These are phyloP conservation scores for Pheosia gnoma DNA, from an alignment of 2,888 invertebrate genomes.

Conservation along the genomic window DNA sequence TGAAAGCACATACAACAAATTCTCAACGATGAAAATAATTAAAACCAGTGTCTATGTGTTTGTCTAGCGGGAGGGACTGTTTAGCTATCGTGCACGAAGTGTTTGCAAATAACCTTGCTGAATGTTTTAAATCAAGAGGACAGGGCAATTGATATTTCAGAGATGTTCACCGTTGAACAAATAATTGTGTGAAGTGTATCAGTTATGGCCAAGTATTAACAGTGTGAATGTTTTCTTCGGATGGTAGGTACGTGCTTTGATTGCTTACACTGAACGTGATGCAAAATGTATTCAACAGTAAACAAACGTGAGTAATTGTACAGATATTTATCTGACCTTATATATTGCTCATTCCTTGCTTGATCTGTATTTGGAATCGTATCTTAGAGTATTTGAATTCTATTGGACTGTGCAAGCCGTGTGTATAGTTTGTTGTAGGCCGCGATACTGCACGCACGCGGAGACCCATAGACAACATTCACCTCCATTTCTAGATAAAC, in stretches of 20 bases:
- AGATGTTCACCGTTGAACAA: constrained; percentile 13
- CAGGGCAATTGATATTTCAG: constrained; percentile 12
- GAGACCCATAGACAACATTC: too few relatives aligned
- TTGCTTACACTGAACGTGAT: constrained; percentile 48
- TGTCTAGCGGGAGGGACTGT: constrained; percentile 28
- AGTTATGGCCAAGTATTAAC: constrained; percentile 34
- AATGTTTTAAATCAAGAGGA: constrained; percentile 22
- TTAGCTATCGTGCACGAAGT: constrained; percentile 25
- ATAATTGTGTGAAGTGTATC: constrained; percentile 11
- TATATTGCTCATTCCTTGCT: constrained; percentile 47
- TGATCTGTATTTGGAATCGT: constrained; percentile 49
- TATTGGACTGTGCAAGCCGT: constrained; percentile 15
- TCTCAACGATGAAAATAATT: constrained; percentile 13
- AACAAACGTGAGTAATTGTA: constrained; percentile 59
- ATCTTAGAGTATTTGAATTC: constrained; percentile 36
- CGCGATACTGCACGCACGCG: not conserved
- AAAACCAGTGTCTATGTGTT: constrained; percentile 24
- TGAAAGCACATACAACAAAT: constrained; percentile 18
- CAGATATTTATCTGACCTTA: constrained; percentile 51
- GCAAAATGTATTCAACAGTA: constrained; percentile 52
- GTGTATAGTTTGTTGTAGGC: not conserved
- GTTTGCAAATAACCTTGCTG: constrained; percentile 19
- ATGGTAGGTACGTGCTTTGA: constrained; percentile 49
- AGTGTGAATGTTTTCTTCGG: constrained; percentile 32
- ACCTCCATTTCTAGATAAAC: too few relatives aligned